phyloP scores from a whole-genome alignment of 2,888 invertebrate species.

The Spilarctia lutea region DNA sequence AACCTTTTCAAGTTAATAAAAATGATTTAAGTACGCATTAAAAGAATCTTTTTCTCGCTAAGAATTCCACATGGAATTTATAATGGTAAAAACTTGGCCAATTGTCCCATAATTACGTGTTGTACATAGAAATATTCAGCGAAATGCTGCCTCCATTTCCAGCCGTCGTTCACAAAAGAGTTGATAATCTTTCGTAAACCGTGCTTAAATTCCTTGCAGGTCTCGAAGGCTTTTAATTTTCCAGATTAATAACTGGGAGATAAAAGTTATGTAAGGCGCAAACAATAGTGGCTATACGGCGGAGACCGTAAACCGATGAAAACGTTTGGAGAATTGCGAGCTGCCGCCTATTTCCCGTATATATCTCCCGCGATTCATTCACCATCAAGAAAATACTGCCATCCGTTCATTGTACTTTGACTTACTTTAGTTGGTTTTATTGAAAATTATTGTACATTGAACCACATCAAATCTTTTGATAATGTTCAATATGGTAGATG shows the following conservation, averaged over 20 bases:
- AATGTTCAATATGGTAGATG: background rate
- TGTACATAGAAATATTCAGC: constrained; percentile 44
- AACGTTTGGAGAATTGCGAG: constrained; percentile 58
- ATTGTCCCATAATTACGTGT: constrained; percentile 71
- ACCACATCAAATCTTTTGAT: constrained; percentile 19
- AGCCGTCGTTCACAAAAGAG: constrained; percentile 35
- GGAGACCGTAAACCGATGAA: constrained; percentile 47
- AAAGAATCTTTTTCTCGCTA: constrained; percentile 75
- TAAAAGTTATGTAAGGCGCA: constrained; percentile 59
- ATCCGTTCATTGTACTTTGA: constrained; percentile 46
- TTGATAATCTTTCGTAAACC: constrained; percentile 42
- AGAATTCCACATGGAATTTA: constrained; percentile 72
- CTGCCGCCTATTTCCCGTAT: constrained; percentile 39
- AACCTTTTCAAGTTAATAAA: constrained; percentile 84
- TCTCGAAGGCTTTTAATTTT: constrained; percentile 60
- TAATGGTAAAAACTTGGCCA: constrained; percentile 74
- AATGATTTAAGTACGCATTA: constrained; percentile 83
- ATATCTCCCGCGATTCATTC: constrained; percentile 50
- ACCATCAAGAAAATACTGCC: constrained; percentile 51
- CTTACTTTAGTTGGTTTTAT: constrained; percentile 36
- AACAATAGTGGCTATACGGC: constrained; percentile 63
- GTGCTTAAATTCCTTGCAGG: constrained; percentile 45
- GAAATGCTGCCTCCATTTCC: constrained; percentile 25
- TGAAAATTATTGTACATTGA: constrained; percentile 41
- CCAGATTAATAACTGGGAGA: constrained; percentile 65